Evolutionary conservation across 2,888 invertebrate genomes (phyloP).

Genomic region (Lepidochitona cinerea): DNA sequence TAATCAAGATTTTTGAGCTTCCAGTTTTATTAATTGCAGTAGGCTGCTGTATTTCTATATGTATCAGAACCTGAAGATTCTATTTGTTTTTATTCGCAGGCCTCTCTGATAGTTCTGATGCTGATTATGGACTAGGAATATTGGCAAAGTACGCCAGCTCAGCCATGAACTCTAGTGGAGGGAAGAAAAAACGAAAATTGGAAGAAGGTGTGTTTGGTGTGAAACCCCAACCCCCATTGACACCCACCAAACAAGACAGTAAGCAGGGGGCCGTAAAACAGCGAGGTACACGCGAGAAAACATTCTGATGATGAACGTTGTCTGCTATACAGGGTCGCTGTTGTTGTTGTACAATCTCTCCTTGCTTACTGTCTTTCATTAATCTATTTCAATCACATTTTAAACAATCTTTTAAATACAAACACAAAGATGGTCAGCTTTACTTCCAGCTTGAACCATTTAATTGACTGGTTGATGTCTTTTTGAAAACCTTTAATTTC

Average conservation of each 20-base stretch:
- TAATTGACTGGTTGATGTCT: too few species aligned
- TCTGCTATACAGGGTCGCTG: too few species aligned
- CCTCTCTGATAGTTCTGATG: not conserved
- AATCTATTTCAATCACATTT: too few species aligned
- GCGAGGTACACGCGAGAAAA: not conserved
- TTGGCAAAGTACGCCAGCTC: slow-evolving; percentile 51
- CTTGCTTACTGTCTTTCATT: slow-evolving; percentile 8
- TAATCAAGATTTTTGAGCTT: not conserved
- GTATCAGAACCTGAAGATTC: too few species aligned
- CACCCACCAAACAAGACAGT: not conserved
- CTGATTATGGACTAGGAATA: slow-evolving; percentile 40
- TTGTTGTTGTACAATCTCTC: too few species aligned
- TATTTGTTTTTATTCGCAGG: not conserved
- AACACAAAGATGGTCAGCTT: too few species aligned
- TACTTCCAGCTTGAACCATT: too few species aligned
- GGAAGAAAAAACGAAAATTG: slow-evolving; percentile 33
- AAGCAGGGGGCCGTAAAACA: not conserved
- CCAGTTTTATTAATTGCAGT: too few species aligned
- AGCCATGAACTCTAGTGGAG: slow-evolving; percentile 20
- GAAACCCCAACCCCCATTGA: not conserved
- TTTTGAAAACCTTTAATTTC: too few species aligned
- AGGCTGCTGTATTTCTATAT: too few species aligned
- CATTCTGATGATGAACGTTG: too few species aligned
- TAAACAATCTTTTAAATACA: too few species aligned
- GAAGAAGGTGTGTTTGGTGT: slow-evolving; percentile 23